Evolutionary conservation across 2,113 vertebrate species (phyloP), one percentile per base, ranked within the genome.

Genomic region (Thamnaconus septentrionalis): DNA sequence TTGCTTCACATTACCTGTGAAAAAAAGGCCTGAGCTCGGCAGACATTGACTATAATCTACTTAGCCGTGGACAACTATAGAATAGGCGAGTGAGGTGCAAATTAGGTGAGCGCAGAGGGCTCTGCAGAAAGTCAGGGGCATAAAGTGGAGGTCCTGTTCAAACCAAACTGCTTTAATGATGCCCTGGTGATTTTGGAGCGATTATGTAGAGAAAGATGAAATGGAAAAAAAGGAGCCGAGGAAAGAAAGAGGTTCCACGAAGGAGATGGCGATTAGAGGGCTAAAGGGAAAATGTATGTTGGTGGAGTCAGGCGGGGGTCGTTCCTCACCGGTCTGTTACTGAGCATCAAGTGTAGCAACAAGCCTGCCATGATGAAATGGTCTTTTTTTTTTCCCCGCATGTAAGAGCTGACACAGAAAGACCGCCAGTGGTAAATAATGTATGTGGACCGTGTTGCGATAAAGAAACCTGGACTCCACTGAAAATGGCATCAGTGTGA

Each of bases 191-290:
- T 64, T 48, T 56, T 31, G 5, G 6, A 59, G 8, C 3, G 12
- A 61, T 59, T 64, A 51, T 41, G 66, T 2, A 58, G 41, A 31
- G 48, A 47, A 18, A 12, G 41, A 11, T 50, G 42, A 41, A n/a
- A 10, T 47, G 41, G 48, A 4, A 44, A 7, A 51, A 58, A 43
- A 3, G 4, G 0, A 9, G 41, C 47, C 3, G 12, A 42, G 52
- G n/a, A 40, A 6, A 56, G 18, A 73, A 1, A 0, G 5, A 43
- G 40, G 39, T 41, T 65, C 60, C 41, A 60, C 3, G 39, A 39
- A 47, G 66, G 9, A 42, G 9, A 41, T 11, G 45, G 12, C 56
- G 56, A 59, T 72, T 73, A 56, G 42, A 71, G 48, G 41, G 45
- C 45, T 7, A 49, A 49, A 53, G 8, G 40, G 11, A 39, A 42